These are phyloP conservation scores for Mastacembelus armatus DNA, from an alignment of 2,797 vertebrate species.

Conservation along the genomic window DNA sequence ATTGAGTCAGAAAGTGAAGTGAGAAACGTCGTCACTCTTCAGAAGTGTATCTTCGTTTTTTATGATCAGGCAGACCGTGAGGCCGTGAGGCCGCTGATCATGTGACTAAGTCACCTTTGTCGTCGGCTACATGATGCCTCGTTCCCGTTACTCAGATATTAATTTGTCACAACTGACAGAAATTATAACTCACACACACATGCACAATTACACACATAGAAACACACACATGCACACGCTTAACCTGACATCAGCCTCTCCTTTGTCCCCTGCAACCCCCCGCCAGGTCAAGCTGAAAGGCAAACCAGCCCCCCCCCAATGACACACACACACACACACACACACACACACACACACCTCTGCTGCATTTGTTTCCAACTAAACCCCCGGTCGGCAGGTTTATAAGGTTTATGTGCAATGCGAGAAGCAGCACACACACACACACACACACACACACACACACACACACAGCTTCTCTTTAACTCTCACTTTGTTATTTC, in stretches of 20 bases:
- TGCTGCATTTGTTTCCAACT: slow-evolving; percentile 64
- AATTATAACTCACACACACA: background rate
- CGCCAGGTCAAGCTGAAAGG: slow-evolving; percentile 29
- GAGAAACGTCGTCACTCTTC: too few species aligned
- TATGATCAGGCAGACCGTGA: background rate
- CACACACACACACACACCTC: slow-evolving; percentile 21
- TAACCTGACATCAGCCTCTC: slow-evolving; percentile 26
- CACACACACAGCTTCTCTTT: background rate
- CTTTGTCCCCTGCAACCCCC: slow-evolving; percentile 14
- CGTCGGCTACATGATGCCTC: background rate
- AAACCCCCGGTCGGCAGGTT: slow-evolving; percentile 43
- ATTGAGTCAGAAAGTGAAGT: too few species aligned
- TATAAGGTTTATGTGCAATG: slow-evolving; percentile 60
- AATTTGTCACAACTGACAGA: background rate
- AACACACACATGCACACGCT: slow-evolving; percentile 17
- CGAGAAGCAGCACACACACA: slow-evolving; percentile 57
- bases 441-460: slow-evolving; percentile 22
- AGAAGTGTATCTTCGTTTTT: too few species aligned
- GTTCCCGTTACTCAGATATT: background rate
- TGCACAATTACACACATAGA: background rate
- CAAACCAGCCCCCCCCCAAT: too few species aligned
- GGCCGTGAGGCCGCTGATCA: background rate
- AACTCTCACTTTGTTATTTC: slow-evolving; percentile 73
- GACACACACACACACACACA: slow-evolving; percentile 6
- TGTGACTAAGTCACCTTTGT: background rate